phyloP scores from a whole-genome alignment of 2,888 invertebrate species.

The Luffia ferchaultella region DNA sequence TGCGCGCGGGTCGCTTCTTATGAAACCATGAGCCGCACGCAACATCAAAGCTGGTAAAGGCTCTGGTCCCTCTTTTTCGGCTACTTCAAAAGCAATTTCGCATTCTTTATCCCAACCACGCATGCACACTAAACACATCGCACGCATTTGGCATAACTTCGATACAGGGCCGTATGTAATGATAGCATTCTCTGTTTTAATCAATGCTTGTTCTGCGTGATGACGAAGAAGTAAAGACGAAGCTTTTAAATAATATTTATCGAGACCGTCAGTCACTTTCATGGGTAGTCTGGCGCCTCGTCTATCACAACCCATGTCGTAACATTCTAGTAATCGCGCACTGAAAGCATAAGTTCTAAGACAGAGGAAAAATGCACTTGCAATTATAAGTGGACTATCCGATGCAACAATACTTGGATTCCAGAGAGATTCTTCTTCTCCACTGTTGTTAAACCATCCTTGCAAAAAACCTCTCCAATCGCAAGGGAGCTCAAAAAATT shows the following conservation, averaged over 20 bases:
- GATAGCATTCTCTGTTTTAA: conserved; percentile 27
- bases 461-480: conserved; percentile 39
- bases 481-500: conserved; percentile 33
- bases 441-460: conserved; percentile 40
- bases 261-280: conserved; percentile 20
- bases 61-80: conserved; percentile 36
- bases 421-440: conserved; percentile 50
- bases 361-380: conserved; percentile 53
- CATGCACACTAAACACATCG: conserved; percentile 29
- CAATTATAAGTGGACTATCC: conserved; percentile 37
- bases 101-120: conserved; percentile 41
- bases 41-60: conserved; percentile 32
- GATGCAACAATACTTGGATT: conserved; percentile 27
- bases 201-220: conserved; percentile 29
- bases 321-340: conserved; percentile 35
- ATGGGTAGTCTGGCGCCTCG: conserved; percentile 26
- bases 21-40: conserved; percentile 31
- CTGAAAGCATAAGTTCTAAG: conserved; percentile 42
- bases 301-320: conserved; percentile 31
- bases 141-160: conserved; percentile 39
- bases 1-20: conserved; percentile 24
- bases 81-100: conserved; percentile 28
- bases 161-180: conserved; percentile 36
- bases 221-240: conserved; percentile 33
- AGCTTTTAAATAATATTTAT: conserved; percentile 38